A percentile compares a stretch with the other conserved stretches of the same genome.
Evolutionary conservation across 2,888 invertebrate genomes (phyloP).

Genomic region (Metalampra italica): DNA sequence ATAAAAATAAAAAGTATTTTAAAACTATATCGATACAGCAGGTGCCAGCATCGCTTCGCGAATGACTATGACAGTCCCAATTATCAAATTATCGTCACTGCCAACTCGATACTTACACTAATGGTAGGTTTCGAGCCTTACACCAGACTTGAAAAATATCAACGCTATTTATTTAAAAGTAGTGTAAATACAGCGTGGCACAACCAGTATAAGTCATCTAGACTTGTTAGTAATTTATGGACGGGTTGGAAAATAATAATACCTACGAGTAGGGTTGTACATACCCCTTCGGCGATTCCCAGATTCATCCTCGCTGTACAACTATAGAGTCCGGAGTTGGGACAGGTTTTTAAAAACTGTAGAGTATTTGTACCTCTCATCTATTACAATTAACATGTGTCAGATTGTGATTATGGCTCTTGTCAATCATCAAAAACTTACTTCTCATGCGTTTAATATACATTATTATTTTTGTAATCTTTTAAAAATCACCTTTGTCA

Average conservation of each 20-base stretch:
- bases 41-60: conserved; percentile 33
- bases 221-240: conserved; percentile 38
- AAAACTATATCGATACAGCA: conserved; percentile 31
- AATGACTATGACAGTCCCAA: conserved; percentile 52
- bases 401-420: no score
- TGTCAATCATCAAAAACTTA: no score
- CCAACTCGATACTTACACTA: conserved; percentile 54
- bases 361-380: no score
- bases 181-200: conserved; percentile 55
- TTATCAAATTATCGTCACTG: conserved; percentile 67
- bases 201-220: conserved; percentile 52
- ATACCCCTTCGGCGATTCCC: no score
- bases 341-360: no score
- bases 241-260: conserved; percentile 27
- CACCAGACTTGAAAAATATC: conserved; percentile 55
- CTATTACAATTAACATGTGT: no score
- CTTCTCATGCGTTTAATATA: no score
- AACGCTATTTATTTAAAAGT: conserved; percentile 51
- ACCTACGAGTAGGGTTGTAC: conserved; percentile 9
- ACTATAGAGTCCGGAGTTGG: no score
- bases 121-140: conserved; percentile 52
- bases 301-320: no score
- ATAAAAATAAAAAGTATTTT: not conserved
- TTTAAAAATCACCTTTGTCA: no score
- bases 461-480: no score